Base-by-base conservation (phyloP, 2,113 vertebrate genomes). In the Xenus cinereus region DNA sequence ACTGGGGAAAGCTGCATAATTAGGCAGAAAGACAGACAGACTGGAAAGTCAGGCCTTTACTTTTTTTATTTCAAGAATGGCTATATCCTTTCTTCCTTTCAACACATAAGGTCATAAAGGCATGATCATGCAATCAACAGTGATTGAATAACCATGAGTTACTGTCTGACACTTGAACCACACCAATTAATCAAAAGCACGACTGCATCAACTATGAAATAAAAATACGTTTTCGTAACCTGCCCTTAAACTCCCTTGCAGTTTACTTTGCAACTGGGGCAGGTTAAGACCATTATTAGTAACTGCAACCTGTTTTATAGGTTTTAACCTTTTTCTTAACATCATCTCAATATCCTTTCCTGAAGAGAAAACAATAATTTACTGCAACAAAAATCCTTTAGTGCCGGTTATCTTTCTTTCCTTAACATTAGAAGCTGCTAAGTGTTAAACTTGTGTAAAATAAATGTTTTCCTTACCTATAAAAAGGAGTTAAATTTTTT, bases 141-240 rank as follows among this genome's bases (percentile, higher is more conserved):
- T 89, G 91, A 96, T 60, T 95, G 91, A 96, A 95, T 95, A 96
- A 96, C 69, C 77, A 95, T 66, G 84, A 91, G 81, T 87, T 94
- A 90, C 84, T 82, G 84, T 37, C 66, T 96, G 84, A 72, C 94
- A 95, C 66, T 93, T 89, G 89, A 91, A 95, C 89, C 3, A 5
- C 46, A 82, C 17, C 53, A 94, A 95, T 96, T 95, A 96, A 91
- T 95, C 80, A 94, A 87, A 95, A 84, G 43, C 77, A 77, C 0
- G 9, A 87, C 64, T 72, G 22, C 32, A 87, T 59, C 64, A 90
- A 82, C 48, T 75, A 39, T 87, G 86, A 96, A 95, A 87, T 74
- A 77, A 92, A 91, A 94, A 56, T 37, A 71, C 23, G 37, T 54
- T 96, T 94, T 93, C 0, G 1, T 53, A 95, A 89, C 73, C 30